phyloP scores from a whole-genome alignment of 2,888 invertebrate genomes.

The Mythimna albipuncta region DNA sequence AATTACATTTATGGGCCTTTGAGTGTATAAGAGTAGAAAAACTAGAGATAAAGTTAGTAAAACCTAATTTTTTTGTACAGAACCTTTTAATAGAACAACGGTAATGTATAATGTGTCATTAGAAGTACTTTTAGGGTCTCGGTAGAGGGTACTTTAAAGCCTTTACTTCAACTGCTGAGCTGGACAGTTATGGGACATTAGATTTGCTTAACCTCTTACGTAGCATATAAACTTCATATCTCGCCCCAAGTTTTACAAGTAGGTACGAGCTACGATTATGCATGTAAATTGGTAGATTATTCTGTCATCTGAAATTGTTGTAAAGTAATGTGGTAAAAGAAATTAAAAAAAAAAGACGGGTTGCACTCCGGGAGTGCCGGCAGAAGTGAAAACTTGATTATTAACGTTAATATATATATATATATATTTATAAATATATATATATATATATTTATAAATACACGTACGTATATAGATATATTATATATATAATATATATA shows the following conservation, averaged over 20 bases:
- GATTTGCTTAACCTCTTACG: slow-evolving; percentile 17
- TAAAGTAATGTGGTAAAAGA: too few species aligned
- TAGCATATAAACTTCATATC: neutral
- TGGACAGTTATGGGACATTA: slow-evolving; percentile 26
- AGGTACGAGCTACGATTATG: neutral
- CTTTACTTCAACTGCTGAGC: slow-evolving; percentile 18
- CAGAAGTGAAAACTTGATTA: too few species aligned
- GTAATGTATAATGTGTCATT: neutral
- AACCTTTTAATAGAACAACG: slow-evolving; percentile 12
- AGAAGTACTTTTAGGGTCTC: slow-evolving; percentile 1
- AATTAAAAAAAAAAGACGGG: too few species aligned
- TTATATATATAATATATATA: too few species aligned
- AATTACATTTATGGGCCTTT: slow-evolving; percentile 17
- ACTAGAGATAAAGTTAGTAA: slow-evolving; percentile 5
- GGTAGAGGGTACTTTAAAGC: neutral
- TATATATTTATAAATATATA: too few species aligned
- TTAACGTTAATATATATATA: too few species aligned
- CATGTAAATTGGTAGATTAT: neutral
- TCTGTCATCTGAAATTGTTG: neutral
- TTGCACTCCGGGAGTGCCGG: too few species aligned
- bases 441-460: too few species aligned
- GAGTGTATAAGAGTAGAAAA: slow-evolving; percentile 29
- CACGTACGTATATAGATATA: too few species aligned
- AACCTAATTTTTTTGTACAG: slow-evolving; percentile 5
- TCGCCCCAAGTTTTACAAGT: neutral